These are phyloP conservation scores for Phragmatobia fuliginosa DNA, from an alignment of 2,888 invertebrate genomes.

Conservation along the genomic window DNA sequence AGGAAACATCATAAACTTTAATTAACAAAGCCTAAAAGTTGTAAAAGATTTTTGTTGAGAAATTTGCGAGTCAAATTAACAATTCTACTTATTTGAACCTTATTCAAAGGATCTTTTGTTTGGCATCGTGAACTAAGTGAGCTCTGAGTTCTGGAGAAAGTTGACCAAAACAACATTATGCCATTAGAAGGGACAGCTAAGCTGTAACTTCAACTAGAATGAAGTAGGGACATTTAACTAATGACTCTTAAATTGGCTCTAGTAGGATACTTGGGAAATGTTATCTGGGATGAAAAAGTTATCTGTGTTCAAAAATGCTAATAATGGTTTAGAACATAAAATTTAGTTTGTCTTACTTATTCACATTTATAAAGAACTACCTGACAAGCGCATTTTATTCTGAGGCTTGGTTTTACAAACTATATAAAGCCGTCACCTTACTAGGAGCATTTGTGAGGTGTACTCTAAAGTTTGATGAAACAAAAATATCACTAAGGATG, in stretches of 20 bases:
- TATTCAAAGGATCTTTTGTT: not conserved
- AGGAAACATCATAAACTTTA: not conserved
- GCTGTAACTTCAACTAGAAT: conserved; percentile 41
- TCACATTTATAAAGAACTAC: no score
- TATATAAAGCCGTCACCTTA: no score
- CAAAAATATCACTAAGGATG: no score
- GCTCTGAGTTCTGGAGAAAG: conserved; percentile 28
- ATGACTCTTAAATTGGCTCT: conserved; percentile 47
- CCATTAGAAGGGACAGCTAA: conserved; percentile 53
- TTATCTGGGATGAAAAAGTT: not conserved
- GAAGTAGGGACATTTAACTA: conserved; percentile 40
- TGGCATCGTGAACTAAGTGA: not conserved
- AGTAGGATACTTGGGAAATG: conserved; percentile 27
- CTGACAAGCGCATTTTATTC: no score
- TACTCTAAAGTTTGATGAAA: no score
- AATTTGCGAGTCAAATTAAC: not conserved
- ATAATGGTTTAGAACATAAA: not conserved
- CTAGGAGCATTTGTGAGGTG: no score
- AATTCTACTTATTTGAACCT: not conserved
- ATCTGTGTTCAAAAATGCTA: not conserved
- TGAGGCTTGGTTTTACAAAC: no score
- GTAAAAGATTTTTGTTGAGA: not conserved
- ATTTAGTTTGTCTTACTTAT: no score
- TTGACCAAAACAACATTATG: conserved; percentile 55
- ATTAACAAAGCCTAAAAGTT: not conserved